These are phyloP conservation scores for Sogatella furcifera DNA, from an alignment of 1,140 invertebrate genomes.

Conservation along the genomic window DNA sequence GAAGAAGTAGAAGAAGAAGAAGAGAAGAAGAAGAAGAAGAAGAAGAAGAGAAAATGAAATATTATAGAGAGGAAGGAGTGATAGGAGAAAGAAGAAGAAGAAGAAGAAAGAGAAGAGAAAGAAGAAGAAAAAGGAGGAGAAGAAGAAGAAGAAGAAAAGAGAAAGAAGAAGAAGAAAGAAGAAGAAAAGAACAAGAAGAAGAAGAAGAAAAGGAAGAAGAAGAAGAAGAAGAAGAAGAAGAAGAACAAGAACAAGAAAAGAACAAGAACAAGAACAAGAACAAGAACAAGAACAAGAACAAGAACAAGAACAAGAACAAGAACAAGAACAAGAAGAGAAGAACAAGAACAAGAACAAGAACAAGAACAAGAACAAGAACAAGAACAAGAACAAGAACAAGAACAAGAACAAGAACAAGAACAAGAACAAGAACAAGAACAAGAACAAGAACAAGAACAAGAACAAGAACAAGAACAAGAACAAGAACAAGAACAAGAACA, in stretches of 20 bases:
- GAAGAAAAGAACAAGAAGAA: neutral
- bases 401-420: neutral
- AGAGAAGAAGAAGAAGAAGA: too few species aligned
- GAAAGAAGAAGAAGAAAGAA: neutral
- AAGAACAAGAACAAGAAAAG: neutral
- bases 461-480: neutral
- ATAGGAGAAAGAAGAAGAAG: too few species aligned
- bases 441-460: neutral
- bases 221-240: neutral
- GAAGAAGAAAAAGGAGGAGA: too few species aligned
- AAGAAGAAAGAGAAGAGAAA: too few species aligned
- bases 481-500: neutral
- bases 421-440: neutral
- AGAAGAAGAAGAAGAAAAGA: too few species aligned
- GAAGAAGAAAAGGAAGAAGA: too few species aligned
- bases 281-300: neutral
- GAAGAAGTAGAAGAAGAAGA: too few species aligned
- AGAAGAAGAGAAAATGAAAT: too few species aligned
- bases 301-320: neutral
- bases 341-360: neutral
- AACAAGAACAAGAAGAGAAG: neutral
- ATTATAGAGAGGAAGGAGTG: too few species aligned
- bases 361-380: neutral
- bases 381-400: neutral
- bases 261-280: neutral